Percentiles rank a stretch among this genome's conserved stretches.
These are phyloP conservation scores for Holothuria glaberrima DNA, from an alignment of 35 echinoderm and acorn worm genomes.

Conservation along the genomic window DNA sequence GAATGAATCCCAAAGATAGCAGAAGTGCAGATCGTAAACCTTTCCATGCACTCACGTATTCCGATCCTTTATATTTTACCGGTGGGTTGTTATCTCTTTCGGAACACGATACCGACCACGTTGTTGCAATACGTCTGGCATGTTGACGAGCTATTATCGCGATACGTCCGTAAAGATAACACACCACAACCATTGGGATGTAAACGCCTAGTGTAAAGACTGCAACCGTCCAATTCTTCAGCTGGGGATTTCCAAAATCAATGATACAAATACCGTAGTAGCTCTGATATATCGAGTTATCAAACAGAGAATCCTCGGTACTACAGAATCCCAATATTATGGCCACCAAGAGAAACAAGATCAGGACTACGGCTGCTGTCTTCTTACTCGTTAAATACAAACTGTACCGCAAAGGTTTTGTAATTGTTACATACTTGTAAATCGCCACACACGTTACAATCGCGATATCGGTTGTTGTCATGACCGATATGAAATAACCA, in stretches of 20 bases:
- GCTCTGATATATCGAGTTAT: not conserved
- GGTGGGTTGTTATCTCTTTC: not conserved
- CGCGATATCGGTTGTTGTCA: conserved; percentile 4
- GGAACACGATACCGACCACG: not conserved
- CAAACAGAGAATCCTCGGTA: not conserved
- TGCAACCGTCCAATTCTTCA: not conserved
- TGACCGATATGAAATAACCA: not conserved
- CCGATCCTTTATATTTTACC: not conserved
- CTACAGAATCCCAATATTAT: conserved; percentile 7
- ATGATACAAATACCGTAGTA: conserved; percentile 26
- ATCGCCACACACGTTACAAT: conserved; percentile 32
- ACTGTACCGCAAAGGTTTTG: conserved; percentile 24
- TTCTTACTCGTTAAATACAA: conserved; percentile 1
- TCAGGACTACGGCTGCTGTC: not conserved
- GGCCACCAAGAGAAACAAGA: not conserved
- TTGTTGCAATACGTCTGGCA: not conserved
- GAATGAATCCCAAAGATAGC: not conserved
- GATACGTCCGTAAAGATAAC: conserved; percentile 35
- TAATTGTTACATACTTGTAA: conserved; percentile 30
- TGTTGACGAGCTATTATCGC: conserved; percentile 21
- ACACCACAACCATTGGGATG: not conserved
- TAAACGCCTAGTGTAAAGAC: conserved; percentile 4
- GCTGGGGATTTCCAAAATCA: not conserved
- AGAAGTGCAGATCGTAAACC: conserved; percentile 5
- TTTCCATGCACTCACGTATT: not conserved